Conservation (phyloP, 2,113 vertebrate genomes). For the Microcebus ravelobensis region DNA sequence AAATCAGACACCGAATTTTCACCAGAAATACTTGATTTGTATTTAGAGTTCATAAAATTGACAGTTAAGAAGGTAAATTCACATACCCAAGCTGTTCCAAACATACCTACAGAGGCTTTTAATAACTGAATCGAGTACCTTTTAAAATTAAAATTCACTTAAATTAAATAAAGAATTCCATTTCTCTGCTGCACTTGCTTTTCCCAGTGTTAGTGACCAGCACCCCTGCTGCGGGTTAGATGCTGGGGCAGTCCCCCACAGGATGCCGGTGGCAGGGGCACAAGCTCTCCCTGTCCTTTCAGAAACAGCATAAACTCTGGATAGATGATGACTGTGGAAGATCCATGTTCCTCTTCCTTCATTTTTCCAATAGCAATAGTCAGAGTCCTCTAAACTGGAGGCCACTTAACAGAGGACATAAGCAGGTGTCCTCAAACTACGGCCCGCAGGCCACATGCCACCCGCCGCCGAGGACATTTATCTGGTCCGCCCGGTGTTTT, state of each 20-base stretch:
- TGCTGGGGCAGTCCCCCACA: neutral
- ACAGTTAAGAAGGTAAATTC: neutral
- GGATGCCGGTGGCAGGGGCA: fast-evolving
- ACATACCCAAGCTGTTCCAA: neutral
- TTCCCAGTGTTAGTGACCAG: neutral
- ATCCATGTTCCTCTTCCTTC: neutral
- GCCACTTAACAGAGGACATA: neutral
- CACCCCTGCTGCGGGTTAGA: fast-evolving
- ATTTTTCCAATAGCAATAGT: neutral
- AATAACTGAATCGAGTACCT: neutral
- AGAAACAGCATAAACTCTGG: neutral
- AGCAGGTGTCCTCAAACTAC: too few relatives aligned
- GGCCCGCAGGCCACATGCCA: too few relatives aligned
- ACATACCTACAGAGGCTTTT: neutral
- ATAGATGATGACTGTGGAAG: neutral
- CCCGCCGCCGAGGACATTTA: too few relatives aligned
- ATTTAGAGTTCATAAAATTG: neutral
- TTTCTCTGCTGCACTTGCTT: neutral
- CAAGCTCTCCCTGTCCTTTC: neutral
- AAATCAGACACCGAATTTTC: neutral
- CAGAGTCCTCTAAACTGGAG: neutral
- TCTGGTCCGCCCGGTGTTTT: too few relatives aligned
- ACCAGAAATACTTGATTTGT: neutral
- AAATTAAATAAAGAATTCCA: neutral
- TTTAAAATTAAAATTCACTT: neutral